Evolutionary conservation across 2,113 vertebrate genomes (phyloP).

Genomic region (Laticauda laticaudata): DNA sequence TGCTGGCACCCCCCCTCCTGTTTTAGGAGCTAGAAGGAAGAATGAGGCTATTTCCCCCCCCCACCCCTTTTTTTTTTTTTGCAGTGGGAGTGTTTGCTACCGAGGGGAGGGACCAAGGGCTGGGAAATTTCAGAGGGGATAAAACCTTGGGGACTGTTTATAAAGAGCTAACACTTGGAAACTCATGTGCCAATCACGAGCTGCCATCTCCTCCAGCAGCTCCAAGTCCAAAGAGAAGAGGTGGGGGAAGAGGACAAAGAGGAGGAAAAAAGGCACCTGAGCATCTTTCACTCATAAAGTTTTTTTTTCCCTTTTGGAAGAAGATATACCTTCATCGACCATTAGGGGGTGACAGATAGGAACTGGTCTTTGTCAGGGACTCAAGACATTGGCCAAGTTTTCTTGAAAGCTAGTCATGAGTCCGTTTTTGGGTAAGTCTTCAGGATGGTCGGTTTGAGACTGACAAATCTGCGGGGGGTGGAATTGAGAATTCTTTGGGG

Average conservation of each 20-base stretch:
- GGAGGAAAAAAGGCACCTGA: not conserved
- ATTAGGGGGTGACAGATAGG: constrained; percentile 19
- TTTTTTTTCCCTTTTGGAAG: not conserved
- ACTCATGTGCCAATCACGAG: not conserved
- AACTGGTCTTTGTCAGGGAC: not conserved
- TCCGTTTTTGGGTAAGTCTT: not conserved
- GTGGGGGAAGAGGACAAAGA: not conserved
- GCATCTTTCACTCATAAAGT: not conserved
- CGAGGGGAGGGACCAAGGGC: not conserved
- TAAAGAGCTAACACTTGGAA: constrained; percentile 5
- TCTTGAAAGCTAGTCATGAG: not conserved
- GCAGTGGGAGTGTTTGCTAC: constrained; percentile 21
- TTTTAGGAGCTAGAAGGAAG: constrained; percentile 5
- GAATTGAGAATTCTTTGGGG: not conserved
- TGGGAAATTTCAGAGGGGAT: constrained; percentile 23
- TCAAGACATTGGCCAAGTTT: not conserved
- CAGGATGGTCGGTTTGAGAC: not conserved
- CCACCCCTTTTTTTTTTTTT: not conserved
- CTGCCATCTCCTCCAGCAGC: not conserved
- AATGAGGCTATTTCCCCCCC: not conserved
- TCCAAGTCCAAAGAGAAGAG: no score
- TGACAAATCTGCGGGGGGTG: not conserved
- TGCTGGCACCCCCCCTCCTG: not conserved
- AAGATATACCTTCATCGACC: not conserved
- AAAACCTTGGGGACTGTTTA: constrained; percentile 17